phyloP scores from a whole-genome alignment of 2,113 vertebrate species.

The Labeo catla region DNA sequence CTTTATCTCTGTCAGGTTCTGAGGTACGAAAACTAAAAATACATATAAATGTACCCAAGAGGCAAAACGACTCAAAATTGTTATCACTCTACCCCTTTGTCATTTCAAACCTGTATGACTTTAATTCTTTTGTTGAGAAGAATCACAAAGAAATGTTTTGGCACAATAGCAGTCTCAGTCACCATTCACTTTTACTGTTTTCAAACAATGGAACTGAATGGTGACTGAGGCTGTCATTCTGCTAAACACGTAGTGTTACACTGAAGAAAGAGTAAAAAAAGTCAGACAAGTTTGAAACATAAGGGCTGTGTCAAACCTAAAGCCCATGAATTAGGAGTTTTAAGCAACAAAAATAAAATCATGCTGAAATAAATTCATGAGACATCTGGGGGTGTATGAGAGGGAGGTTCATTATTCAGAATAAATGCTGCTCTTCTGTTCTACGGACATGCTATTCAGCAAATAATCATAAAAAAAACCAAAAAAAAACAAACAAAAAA shows the following conservation, averaged over 20 bases:
- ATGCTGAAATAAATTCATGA: neutral
- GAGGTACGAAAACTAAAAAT: neutral
- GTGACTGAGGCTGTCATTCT: conserved; percentile 1
- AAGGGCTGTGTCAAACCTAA: neutral
- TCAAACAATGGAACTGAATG: neutral
- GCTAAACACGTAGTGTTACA: neutral
- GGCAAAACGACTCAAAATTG: neutral
- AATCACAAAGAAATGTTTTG: neutral
- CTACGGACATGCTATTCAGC: neutral
- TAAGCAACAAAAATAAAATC: neutral
- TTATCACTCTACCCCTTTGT: neutral
- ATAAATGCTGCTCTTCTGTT: neutral
- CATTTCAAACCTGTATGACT: neutral
- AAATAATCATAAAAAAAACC: neutral
- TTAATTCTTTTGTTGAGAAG: neutral
- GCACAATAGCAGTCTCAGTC: neutral
- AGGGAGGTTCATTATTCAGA: neutral
- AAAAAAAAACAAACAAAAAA: no score
- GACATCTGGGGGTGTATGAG: neutral
- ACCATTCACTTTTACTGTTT: neutral
- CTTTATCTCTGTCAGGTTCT: neutral
- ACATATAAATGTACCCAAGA: neutral
- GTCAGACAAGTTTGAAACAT: neutral
- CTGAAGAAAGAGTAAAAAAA: neutral
- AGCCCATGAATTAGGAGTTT: neutral